Percentiles rank a stretch among this genome's conserved stretches.
Conservation (phyloP, 2,113 vertebrate species). For the Lichenostomus cassidix region DNA sequence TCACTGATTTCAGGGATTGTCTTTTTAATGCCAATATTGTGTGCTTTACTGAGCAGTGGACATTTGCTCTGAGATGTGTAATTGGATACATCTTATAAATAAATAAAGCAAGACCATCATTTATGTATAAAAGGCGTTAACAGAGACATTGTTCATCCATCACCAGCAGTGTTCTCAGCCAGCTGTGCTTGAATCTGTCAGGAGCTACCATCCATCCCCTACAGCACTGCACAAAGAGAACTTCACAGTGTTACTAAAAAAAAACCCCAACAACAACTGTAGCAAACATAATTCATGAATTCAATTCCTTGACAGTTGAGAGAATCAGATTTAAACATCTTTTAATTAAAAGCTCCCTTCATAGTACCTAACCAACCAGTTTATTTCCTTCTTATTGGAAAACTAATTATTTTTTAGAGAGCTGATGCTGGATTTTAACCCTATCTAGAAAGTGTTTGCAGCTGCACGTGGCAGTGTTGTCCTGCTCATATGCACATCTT, state of each 20-base stretch:
- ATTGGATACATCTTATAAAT: conserved; percentile 58
- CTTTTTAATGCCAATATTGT: conserved; percentile 12
- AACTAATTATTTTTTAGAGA: conserved; percentile 10
- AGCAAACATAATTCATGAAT: conserved; percentile 31
- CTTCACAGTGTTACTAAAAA: not conserved
- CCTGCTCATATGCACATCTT: not conserved
- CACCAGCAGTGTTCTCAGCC: conserved; percentile 34
- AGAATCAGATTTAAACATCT: conserved; percentile 31
- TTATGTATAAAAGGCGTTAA: conserved; percentile 59
- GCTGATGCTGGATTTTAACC: not conserved
- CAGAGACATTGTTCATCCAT: conserved; percentile 54
- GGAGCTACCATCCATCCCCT: conserved; percentile 25
- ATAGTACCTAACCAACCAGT: conserved; percentile 12
- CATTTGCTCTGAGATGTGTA: conserved; percentile 26
- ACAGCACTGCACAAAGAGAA: conserved; percentile 13
- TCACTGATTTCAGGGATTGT: not conserved
- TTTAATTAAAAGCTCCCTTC: conserved; percentile 38
- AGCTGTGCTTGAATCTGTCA: conserved; percentile 38
- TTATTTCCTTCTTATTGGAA: conserved; percentile 24
- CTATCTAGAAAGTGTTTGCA: not conserved
- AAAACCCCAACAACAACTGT: not conserved
- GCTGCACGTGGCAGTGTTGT: not conserved
- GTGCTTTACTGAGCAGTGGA: not conserved
- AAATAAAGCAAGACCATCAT: conserved; percentile 51
- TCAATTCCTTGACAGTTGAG: conserved; percentile 16